phyloP scores from a whole-genome alignment of 2,113 vertebrate species.

The Halichoerus grypus region DNA sequence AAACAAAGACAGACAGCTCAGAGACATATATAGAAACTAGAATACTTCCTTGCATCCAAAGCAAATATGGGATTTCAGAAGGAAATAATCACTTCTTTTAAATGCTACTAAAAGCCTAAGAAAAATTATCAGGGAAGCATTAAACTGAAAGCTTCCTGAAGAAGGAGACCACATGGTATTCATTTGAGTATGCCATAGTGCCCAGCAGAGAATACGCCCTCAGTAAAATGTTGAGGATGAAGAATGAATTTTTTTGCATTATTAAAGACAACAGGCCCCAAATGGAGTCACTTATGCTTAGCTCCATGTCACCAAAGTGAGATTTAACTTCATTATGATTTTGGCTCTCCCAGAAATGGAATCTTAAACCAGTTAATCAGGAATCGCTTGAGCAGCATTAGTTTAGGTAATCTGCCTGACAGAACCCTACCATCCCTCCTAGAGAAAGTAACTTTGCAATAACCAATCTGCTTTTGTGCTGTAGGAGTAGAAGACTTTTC shows the following conservation, averaged over 20 bases:
- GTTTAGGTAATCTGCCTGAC: not conserved
- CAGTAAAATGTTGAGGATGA: not conserved
- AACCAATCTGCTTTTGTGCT: not conserved
- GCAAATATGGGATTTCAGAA: not conserved
- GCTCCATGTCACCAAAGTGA: not conserved
- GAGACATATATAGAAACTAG: not conserved
- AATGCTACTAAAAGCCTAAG: not conserved
- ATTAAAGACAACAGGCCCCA: not conserved
- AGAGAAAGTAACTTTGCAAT: not conserved
- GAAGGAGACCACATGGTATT: not conserved
- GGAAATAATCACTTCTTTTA: slow-evolving; percentile 6
- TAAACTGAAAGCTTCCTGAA: not conserved
- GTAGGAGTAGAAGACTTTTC: not conserved
- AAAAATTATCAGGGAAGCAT: not conserved
- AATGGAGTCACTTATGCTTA: not conserved
- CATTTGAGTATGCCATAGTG: not conserved
- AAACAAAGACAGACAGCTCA: slow-evolving; percentile 45
- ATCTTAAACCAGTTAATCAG: not conserved
- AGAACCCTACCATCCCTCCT: not conserved
- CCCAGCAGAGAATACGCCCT: not conserved
- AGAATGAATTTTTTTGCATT: not conserved
- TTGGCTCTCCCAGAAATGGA: not conserved
- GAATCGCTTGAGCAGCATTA: not conserved
- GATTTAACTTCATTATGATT: not conserved
- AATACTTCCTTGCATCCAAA: slow-evolving; percentile 26